Conservation (phyloP, 2,113 vertebrate genomes). For the Pitta sordida region DNA sequence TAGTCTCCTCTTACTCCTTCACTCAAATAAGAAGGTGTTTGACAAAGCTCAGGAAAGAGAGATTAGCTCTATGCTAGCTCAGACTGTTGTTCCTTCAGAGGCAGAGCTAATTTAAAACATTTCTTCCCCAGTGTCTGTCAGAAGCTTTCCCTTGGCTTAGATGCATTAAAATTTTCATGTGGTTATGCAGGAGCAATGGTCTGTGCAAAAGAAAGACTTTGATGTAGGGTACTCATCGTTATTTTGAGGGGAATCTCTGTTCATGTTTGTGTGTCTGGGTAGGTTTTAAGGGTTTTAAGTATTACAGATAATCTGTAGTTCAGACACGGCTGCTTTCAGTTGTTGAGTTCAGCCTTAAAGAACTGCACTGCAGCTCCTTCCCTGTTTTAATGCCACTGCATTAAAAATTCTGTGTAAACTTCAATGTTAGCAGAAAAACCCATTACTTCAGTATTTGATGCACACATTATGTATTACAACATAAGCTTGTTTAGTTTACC, state of each 20-base stretch:
- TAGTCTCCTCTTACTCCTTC: not conserved
- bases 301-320: conserved; percentile 3
- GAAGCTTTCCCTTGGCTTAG: not conserved
- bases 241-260: not conserved
- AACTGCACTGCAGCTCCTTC: not conserved
- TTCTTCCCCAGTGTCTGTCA: not conserved
- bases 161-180: not conserved
- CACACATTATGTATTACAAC: not conserved
- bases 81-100: not conserved
- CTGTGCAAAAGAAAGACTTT: not conserved
- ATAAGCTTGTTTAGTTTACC: not conserved
- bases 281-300: conserved; percentile 33
- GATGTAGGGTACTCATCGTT: not conserved
- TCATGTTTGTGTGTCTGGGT: not conserved
- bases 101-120: not conserved
- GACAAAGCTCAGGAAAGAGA: not conserved
- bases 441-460: not conserved
- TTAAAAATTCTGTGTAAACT: not conserved
- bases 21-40: accelerated
- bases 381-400: not conserved
- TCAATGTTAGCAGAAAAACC: not conserved
- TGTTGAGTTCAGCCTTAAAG: not conserved
- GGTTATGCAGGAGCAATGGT: not conserved
- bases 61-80: not conserved
- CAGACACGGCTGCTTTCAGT: conserved; percentile 5